Evolutionary conservation across 2,113 vertebrate species (phyloP).

Genomic region (Gasterosteus aculeatus): DNA sequence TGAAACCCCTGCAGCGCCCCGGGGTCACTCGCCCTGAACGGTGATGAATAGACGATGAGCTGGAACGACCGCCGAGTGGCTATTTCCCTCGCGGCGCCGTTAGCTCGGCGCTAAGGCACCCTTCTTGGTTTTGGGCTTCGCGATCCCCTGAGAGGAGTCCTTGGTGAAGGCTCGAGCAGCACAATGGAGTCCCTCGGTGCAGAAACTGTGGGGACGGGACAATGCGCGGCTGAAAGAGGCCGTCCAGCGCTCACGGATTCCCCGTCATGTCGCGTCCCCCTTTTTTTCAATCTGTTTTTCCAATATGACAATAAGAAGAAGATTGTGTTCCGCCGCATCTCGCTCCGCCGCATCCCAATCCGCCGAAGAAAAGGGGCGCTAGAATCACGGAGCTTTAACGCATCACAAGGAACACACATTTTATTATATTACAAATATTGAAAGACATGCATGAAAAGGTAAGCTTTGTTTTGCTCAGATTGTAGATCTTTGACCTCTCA

Average conservation of each 20-base stretch:
- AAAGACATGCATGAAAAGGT: background rate
- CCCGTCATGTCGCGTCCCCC: slow-evolving; percentile 50
- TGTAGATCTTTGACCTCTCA: slow-evolving; percentile 33
- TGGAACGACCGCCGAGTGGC: background rate
- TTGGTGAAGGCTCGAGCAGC: slow-evolving; percentile 12
- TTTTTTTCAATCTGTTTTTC: slow-evolving; percentile 40
- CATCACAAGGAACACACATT: slow-evolving; percentile 21
- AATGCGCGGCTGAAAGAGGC: slow-evolving; percentile 41
- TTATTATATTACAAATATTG: too few relatives aligned
- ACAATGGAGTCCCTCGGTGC: slow-evolving; percentile 43
- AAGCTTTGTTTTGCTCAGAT: background rate
- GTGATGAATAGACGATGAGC: slow-evolving; percentile 41
- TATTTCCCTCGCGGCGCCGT: background rate
- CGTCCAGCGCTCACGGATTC: slow-evolving; percentile 50
- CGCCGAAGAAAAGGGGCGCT: slow-evolving; percentile 14
- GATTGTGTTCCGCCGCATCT: slow-evolving; percentile 38
- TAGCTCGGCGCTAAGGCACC: background rate
- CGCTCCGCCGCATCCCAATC: slow-evolving; percentile 16
- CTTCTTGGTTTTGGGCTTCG: background rate
- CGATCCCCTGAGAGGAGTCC: slow-evolving; percentile 55
- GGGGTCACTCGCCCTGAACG: slow-evolving; percentile 21
- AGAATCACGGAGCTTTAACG: slow-evolving; percentile 44
- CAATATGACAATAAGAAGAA: slow-evolving; percentile 37
- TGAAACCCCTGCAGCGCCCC: slow-evolving; percentile 25
- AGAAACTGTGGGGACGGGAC: slow-evolving; percentile 5